Evolutionary conservation across 2,888 invertebrate species (phyloP).

Genomic region (Ormyrus thymus): DNA sequence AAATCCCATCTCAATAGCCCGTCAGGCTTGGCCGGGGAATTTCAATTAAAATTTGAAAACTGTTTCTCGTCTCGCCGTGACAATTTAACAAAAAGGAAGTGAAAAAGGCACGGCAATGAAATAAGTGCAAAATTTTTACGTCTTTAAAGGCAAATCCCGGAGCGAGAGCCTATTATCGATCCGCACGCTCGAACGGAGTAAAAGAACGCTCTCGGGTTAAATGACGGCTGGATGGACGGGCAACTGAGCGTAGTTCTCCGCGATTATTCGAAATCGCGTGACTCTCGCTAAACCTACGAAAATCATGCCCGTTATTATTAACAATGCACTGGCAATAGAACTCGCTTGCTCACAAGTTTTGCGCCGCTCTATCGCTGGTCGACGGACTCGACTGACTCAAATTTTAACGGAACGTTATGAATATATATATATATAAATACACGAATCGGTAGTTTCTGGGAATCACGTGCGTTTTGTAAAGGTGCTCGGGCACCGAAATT

Average conservation of each 20-base stretch:
- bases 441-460: too few species aligned
- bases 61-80: neutral
- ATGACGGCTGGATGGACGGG: neutral
- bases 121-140: neutral
- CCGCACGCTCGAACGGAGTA: neutral
- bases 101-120: neutral
- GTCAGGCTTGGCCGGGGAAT: too few species aligned
- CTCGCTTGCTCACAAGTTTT: neutral
- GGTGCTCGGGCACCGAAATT: too few species aligned
- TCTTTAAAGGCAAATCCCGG: constrained; percentile 11
- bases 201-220: too few species aligned
- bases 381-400: neutral
- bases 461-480: too few species aligned
- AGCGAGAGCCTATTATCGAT: constrained; percentile 42
- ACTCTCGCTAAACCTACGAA: constrained; percentile 50
- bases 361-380: constrained; percentile 1
- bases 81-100: neutral
- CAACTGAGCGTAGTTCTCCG: constrained; percentile 2
- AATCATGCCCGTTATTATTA: constrained; percentile 10
- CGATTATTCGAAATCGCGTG: constrained; percentile 54
- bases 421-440: too few species aligned
- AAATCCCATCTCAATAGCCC: too few species aligned
- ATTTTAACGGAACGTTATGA: too few species aligned
- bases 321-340: neutral
- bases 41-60: too few species aligned